Evolutionary conservation across 1,140 invertebrate genomes (phyloP), one percentile per base, ranked within the genome.

Genomic region (Chironomus tepperi): DNA sequence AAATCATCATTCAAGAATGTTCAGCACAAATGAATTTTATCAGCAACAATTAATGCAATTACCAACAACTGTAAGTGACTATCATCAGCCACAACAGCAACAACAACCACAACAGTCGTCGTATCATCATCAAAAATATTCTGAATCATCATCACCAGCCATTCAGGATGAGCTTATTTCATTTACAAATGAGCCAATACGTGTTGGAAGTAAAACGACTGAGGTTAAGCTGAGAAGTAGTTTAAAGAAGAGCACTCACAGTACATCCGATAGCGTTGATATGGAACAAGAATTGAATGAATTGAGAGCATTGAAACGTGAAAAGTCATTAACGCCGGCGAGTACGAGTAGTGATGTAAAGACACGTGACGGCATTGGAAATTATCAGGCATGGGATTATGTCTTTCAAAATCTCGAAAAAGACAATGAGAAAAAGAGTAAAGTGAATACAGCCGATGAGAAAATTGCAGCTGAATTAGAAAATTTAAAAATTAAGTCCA

Each of bases 341-440:
- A 87, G 81, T 81, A 85, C 81, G 2, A 83, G 47, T 15, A 57
- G 79, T 47, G 84, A 85, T 75, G 79, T 79, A 18, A 82, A 82
- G 43, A 80, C 80, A 8, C 79, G 82, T 73, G 87, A 88, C 75
- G 87, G 86, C 3, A 86, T 87, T 77, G 87, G 87, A 3, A 87
- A 87, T 0, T 89, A 88, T 75, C 90, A 90, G 75, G 87, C 86
- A 73, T 93, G 91, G 91, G 89, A 91, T 79, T 93, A 91, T 79
- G 92, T 93, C 0, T 93, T 90, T 78, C 85, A 88, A 76, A 91
- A 91, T 81, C 81, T 93, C 3, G 89, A 91, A 75, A 90, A 86
- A 77, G 87, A 89, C 76, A 88, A 90, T 1, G 90, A 92, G 77
- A 88, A 86, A 2, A 90, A 90, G 78, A 88, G 90, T 80, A 70